A percentile compares a stretch with the other conserved stretches of the same genome.
Evolutionary conservation across 35 echinoderm and acorn worm genomes (phyloP).

Genomic region (Ophiothrix spiculata): DNA sequence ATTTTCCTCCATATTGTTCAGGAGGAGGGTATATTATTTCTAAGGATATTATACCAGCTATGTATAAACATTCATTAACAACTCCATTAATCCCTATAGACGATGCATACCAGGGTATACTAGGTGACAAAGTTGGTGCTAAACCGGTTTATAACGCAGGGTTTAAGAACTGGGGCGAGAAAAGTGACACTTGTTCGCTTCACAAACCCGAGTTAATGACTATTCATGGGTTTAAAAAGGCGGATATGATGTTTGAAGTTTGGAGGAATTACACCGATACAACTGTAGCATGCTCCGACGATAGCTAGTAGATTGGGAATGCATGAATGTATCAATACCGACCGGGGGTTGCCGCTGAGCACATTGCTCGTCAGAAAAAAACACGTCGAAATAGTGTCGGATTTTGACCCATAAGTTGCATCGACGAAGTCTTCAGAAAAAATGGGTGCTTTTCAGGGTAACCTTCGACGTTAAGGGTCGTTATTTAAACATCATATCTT

Average conservation of each 20-base stretch:
- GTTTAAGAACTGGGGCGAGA: constrained; percentile 86
- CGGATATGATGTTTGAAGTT: constrained; percentile 62
- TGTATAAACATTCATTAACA: constrained; percentile 72
- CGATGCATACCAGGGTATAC: constrained; percentile 83
- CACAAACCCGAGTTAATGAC: constrained; percentile 64
- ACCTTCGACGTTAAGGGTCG: no score
- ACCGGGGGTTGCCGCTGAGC: no score
- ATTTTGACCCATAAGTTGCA: no score
- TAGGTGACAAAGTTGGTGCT: constrained; percentile 65
- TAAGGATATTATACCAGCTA: constrained; percentile 57
- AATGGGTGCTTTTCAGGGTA: no score
- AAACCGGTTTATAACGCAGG: constrained; percentile 50
- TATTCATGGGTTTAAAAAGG: constrained; percentile 82
- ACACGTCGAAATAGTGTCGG: no score
- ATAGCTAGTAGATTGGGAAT: no score
- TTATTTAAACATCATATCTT: no score
- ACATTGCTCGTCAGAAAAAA: no score
- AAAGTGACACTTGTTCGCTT: constrained; percentile 74
- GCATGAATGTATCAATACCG: no score
- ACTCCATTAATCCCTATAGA: constrained; percentile 88
- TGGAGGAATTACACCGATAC: constrained; percentile 84
- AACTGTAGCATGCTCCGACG: constrained; percentile 37
- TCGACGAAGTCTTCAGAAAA: no score
- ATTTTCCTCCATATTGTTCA: constrained; percentile 94
- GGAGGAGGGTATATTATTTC: constrained; percentile 91